Percentiles rank a stretch among this genome's conserved stretches.
phyloP scores from a whole-genome alignment of 2,113 vertebrate species.

The Labrus mixtus region DNA sequence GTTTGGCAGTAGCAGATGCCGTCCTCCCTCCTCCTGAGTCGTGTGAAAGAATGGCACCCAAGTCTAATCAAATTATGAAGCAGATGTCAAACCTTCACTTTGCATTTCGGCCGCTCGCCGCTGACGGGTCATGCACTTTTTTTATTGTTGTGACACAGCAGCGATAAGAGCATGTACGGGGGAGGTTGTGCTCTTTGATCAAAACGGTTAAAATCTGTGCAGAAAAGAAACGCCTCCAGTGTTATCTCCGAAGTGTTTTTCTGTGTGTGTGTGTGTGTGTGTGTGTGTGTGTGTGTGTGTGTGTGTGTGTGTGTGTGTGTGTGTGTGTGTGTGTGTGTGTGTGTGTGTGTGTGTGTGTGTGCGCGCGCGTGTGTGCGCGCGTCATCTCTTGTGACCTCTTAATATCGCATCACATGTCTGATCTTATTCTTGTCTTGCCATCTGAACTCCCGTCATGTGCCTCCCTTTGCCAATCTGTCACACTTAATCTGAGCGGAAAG shows the following conservation, averaged over 20 bases:
- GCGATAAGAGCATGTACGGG: slow-evolving; percentile 53
- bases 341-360: background rate
- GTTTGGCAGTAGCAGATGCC: slow-evolving; percentile 77
- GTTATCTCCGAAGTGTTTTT: too few relatives aligned
- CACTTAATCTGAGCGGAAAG: slow-evolving; percentile 82
- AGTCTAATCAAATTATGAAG: slow-evolving; percentile 84
- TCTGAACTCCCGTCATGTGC: slow-evolving; percentile 85
- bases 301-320: slow-evolving; percentile 12
- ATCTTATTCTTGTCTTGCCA: slow-evolving; percentile 84
- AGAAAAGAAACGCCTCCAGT: slow-evolving; percentile 42
- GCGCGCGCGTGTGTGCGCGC: slow-evolving; percentile 28
- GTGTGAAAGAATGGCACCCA: slow-evolving; percentile 79
- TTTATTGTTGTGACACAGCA: slow-evolving; percentile 52
- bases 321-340: background rate
- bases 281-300: slow-evolving; percentile 6
- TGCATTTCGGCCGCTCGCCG: slow-evolving; percentile 63
- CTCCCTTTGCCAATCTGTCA: slow-evolving; percentile 84
- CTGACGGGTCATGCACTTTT: slow-evolving; percentile 67
- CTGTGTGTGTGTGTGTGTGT: background rate
- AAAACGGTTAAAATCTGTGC: slow-evolving; percentile 70
- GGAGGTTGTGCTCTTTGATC: slow-evolving; percentile 56
- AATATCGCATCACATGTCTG: slow-evolving; percentile 86
- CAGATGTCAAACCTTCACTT: slow-evolving; percentile 82
- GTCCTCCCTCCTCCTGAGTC: slow-evolving; percentile 56
- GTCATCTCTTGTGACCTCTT: slow-evolving; percentile 82